These are phyloP conservation scores for Cantharis nigra DNA, from an alignment of 2,888 invertebrate genomes.

Conservation along the genomic window DNA sequence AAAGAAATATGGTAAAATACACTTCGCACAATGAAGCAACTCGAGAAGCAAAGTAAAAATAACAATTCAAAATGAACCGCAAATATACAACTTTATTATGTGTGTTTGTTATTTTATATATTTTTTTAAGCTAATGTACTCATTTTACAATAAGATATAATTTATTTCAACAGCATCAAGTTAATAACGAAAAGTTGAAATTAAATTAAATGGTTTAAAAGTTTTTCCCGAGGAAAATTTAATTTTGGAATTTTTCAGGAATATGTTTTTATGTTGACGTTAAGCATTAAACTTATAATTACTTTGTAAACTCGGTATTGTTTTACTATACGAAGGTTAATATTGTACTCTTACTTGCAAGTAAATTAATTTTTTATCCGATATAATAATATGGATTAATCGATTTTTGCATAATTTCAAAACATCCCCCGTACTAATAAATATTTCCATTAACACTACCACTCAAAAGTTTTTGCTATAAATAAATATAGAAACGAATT, in stretches of 20 bases:
- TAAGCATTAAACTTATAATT: background rate
- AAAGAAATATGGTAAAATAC: slow-evolving; percentile 17
- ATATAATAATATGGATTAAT: too few relatives aligned
- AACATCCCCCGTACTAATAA: background rate
- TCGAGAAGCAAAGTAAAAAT: slow-evolving; percentile 8
- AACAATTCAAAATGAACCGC: slow-evolving; percentile 5
- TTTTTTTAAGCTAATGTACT: background rate
- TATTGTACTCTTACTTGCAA: background rate
- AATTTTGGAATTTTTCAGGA: background rate
- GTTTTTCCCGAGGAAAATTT: background rate
- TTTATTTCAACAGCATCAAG: background rate
- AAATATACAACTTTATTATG: background rate
- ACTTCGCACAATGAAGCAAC: slow-evolving; percentile 6
- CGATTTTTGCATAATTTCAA: background rate
- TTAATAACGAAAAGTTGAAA: background rate
- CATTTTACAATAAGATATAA: too few relatives aligned
- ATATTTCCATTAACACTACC: background rate
- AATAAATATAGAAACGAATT: background rate
- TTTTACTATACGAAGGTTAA: background rate
- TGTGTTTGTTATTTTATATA: background rate
- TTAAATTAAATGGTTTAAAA: background rate
- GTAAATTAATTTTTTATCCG: background rate
- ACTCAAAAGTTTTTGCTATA: background rate
- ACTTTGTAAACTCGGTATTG: background rate
- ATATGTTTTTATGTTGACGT: background rate